These are phyloP conservation scores for Epinephelus coioides DNA, from an alignment of 2,797 vertebrate species.

Conservation along the genomic window DNA sequence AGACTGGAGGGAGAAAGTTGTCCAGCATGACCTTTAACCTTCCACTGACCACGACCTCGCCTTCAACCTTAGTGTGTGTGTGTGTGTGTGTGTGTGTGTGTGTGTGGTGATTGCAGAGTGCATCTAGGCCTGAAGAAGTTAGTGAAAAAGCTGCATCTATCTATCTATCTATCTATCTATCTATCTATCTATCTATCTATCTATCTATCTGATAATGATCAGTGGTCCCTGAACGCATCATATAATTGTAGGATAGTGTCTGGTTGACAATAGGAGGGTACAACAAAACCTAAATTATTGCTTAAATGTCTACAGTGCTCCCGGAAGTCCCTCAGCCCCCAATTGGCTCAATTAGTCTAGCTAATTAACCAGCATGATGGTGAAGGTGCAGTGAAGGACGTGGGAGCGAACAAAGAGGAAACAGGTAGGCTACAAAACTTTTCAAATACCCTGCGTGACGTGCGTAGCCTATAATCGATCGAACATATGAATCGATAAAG, in stretches of 20 bases:
- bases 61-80: slow-evolving; percentile 72
- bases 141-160: neutral
- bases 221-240: neutral
- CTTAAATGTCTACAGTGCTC: neutral
- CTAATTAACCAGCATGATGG: slow-evolving; percentile 9
- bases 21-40: slow-evolving; percentile 79
- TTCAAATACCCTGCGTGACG: neutral
- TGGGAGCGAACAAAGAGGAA: neutral
- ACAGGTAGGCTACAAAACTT: neutral
- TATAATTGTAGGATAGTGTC: neutral
- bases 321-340: neutral
- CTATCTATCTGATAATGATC: slow-evolving; percentile 6
- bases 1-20: slow-evolving; percentile 76
- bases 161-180: slow-evolving; percentile 13
- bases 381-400: slow-evolving; percentile 5
- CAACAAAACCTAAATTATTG: neutral
- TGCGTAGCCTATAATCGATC: neutral
- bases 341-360: slow-evolving; percentile 10
- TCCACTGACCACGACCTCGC: slow-evolving; percentile 74
- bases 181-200: slow-evolving; percentile 35
- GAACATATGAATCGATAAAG: slow-evolving; percentile 10
- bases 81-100: slow-evolving; percentile 1
- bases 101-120: neutral
- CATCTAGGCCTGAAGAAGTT: no score
- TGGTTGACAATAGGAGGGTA: neutral